Evolutionary conservation across 2,797 vertebrate genomes (phyloP), one percentile per base, ranked within the genome.

Genomic region (Neostethus bicornis): DNA sequence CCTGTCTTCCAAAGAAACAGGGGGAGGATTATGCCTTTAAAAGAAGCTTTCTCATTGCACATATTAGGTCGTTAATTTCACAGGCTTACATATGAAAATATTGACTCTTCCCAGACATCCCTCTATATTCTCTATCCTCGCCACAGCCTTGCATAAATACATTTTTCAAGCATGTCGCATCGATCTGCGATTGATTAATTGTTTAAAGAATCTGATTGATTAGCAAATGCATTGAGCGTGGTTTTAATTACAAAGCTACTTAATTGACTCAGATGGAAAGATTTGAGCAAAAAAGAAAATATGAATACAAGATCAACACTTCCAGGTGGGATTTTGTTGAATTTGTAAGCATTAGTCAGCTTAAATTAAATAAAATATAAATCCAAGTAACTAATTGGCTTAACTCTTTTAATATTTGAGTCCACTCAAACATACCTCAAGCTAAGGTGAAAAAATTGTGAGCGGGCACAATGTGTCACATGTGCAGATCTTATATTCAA

Each of bases 51-150:
- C 86, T 90, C 84, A 86, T 87, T 75, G 84, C 78, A 89, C 88
- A 88, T 89, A 88, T 90, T 85, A 89, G 86, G 84, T 88, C 87
- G 89, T 91, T 92, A 83, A 91, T 91, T 91, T 91, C 83, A 87
- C 77, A 86, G 85, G 80, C 86, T 89, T 90, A 91, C 87, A 90
- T 88, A 87, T 91, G 84, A 90, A 91, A 91, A 86, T 90, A 92
- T 92, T 85, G 91, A 91, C 86, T 83, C 87, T 90, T 92, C 90
- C 86, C 90, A 91, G 85, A 87, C 81, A 80, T 81, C 69, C 46
- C 62, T 47, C 62, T 72, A 81, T 81, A 87, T 88, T 79, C 77
- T 79, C 79, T 57, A 59, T 75, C 77, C 77, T 71, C 58, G 66
- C 68, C 31, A 10, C 46, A 29, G 67, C 73, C 70, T 73, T 84